Conservation (phyloP, 2,888 invertebrate species). For the Fragum fragum region DNA sequence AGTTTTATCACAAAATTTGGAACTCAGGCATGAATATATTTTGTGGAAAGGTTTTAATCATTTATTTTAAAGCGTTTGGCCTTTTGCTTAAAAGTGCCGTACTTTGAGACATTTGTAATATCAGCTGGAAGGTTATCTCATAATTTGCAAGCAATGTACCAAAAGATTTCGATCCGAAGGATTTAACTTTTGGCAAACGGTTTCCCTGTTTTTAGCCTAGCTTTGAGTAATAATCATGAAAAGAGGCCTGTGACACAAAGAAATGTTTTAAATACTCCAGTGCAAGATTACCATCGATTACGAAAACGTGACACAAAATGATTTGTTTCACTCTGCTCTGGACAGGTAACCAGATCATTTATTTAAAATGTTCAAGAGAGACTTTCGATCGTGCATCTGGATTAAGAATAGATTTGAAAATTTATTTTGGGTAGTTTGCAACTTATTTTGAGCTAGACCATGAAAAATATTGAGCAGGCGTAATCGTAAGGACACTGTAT, state of each 20-base stretch:
- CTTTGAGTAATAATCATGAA: background rate
- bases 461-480: background rate
- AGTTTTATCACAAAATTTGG: too few relatives aligned
- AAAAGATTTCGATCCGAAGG: background rate
- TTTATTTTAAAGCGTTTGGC: background rate
- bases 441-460: background rate
- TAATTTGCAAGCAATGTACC: background rate
- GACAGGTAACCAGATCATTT: background rate
- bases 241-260: background rate
- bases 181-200: background rate
- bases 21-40: too few relatives aligned
- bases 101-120: background rate
- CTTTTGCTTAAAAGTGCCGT: background rate
- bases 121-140: background rate
- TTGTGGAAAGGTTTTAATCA: background rate
- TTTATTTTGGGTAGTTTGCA: constrained; percentile 3
- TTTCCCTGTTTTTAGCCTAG: background rate
- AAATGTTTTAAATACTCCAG: background rate
- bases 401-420: background rate
- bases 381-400: background rate
- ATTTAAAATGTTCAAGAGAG: background rate
- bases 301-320: background rate
- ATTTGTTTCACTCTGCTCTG: constrained; percentile 7
- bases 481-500: background rate
- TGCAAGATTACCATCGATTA: background rate